Evolutionary conservation across 2,888 invertebrate genomes (phyloP), one percentile per base, ranked within the genome.

Genomic region (Malthinus seriepunctatus): DNA sequence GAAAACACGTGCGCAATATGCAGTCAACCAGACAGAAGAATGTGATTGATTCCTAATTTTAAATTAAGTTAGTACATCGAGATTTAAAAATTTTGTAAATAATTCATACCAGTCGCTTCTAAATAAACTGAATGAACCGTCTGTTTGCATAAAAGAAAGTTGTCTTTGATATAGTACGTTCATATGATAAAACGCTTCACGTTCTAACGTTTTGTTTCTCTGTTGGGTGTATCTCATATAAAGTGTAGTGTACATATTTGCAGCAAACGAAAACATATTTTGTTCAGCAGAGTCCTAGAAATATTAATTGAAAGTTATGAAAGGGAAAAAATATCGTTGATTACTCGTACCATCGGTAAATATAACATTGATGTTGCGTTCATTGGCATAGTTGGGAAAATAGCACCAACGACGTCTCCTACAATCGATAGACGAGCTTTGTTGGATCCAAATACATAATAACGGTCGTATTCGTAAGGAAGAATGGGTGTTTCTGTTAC

Each of bases 221-320:
- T 95, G 95, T 79, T 95, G 94, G 52, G 95, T 92, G 56, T 90
- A 82, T 7, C 95, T 85, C 91, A 97, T 94, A 79, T 95, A 96
- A 72, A 92, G 82, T 0, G 93, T 88, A 0, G 94, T 91, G 79
- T 94, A 93, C 78, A 97, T 86, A 80, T 95, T 97, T 10, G 92
- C 93, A 0, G 97, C 97, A 79, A 98, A 96, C 67, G 95, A 95
- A 80, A 95, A 98, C 84, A 97, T 92, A 75, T 93, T 95, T 77
- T 96, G 95, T 76, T 98, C 97, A 0, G 91, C 96, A 0, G 90
- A 90, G 73, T 94, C 93, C 86, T 86, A 73, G 0, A 65, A 59
- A 39, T 23, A 51, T n/a, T n/a, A 34, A 58, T 49, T 15, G 14
- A 53, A 6, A 39, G 32, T 48, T 10, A 47, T 33, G 37, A 46